Conservation (phyloP, 2,113 vertebrate species). For the Tangachromis dhanisi region DNA sequence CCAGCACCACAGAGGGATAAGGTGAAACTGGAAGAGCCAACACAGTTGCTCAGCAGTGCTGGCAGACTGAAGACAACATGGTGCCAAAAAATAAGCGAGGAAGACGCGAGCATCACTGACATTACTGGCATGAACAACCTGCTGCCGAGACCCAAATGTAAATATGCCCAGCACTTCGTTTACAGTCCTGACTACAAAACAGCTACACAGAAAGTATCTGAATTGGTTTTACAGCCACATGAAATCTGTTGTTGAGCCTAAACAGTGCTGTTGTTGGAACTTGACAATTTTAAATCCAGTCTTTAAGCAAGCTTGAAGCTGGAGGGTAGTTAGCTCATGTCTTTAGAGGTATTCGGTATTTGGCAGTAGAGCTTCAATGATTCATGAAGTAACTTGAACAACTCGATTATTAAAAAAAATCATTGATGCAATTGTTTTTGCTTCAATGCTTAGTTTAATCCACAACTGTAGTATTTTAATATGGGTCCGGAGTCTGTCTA, state of each 20-base stretch:
- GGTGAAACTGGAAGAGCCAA: not conserved
- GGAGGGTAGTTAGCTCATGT: not conserved
- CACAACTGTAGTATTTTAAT: not conserved
- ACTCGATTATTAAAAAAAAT: not conserved
- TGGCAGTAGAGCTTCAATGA: not conserved
- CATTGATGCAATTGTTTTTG: not conserved
- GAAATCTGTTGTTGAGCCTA: not conserved
- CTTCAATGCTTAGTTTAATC: not conserved
- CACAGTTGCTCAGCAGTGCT: not conserved
- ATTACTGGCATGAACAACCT: not conserved
- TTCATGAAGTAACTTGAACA: not conserved
- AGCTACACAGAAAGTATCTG: not conserved
- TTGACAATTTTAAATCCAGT: not conserved
- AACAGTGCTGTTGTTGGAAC: not conserved
- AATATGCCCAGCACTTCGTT: not conserved
- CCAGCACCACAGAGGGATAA: not conserved
- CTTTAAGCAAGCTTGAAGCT: not conserved
- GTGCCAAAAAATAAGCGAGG: slow-evolving; percentile 17
- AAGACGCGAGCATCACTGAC: not conserved
- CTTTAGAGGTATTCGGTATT: not conserved
- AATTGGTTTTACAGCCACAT: not conserved
- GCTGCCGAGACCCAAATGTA: not conserved
- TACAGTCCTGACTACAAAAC: not conserved
- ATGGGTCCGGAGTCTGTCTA: not conserved
- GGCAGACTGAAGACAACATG: not conserved